Evolutionary conservation across 2,797 vertebrate species (phyloP), one percentile per base, ranked within the genome.

Genomic region (Halcyon badia): DNA sequence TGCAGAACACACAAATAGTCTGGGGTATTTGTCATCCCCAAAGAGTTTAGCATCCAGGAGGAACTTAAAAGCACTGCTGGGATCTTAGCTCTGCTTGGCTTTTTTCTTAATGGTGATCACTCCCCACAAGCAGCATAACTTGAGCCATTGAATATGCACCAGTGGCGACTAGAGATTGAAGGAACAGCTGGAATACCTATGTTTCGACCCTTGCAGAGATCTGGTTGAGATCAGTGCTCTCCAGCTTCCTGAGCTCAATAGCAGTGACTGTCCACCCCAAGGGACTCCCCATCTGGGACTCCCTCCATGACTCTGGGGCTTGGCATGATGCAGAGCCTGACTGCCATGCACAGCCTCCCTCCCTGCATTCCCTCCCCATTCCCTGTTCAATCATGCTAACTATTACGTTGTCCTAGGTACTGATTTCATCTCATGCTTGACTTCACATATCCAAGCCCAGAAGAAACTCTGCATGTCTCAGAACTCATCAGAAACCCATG

Each of bases 261-360:
- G 0, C 42, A 3, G 0, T 25, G 44, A 31, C 49, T 35, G 21
- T 61, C 33, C n/a, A 4, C 11, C 30, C 11, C 0, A 0, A 75
- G 44, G 52, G 37, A 80, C n/a, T 44, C 6, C 9, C 7, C 15
- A 30, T 14, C 19, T 54, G 44, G 19, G 41, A 41, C 20, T 66
- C 14, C 82, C 17, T 58, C 68, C 16, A 4, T 60, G 57, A 58
- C 30, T 33, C 28, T 18, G 42, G 33, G 58, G 9, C 31, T 73
- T 4, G 2, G 33, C 18, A 69, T 41, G 54, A 83, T 10, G 4
- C 64, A 69, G 37, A 79, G 42, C 19, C 64, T 94, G 64, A n/a
- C 31, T 57, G 48, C 65, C 1, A 0, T 8, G 19, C 0, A 0
- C 49, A 90, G 71, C 14, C 11, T 80, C 35, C 31, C 22, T 82